Evolutionary conservation across 1,140 invertebrate species (phyloP), one percentile per base, ranked within the genome.

Genomic region (Anoplophora glabripennis): DNA sequence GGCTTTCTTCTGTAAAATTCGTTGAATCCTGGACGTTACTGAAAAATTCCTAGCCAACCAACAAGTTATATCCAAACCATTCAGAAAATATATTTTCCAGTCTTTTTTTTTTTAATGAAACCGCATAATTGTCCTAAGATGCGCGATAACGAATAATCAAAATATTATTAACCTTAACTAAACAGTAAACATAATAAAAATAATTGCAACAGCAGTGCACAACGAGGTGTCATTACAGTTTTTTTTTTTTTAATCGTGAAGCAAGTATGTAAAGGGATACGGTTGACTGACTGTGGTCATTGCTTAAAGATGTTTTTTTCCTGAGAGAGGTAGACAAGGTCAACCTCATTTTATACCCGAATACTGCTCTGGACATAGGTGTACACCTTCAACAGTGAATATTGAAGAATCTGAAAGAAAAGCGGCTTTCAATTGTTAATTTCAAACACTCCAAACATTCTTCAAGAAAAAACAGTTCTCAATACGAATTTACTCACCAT

Each of bases 301-400:
- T 57, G 55, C n/a, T 41, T 34, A 12, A 57, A 48, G 48, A 53
- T 17, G 15, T 53, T 64, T 53, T 28, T 47, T 70, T 70, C 67
- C 64, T 65, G 65, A 67, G 66, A 63, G 57, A 52, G 48, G 58
- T 48, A 57, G 60, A 46, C 62, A 63, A 34, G 48, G 55, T 58
- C 53, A 51, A 11, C 62, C 66, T 73, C 71, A 73, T 67, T 76
- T 76, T 40, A 75, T 69, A 44, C 66, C 67, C 33, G 68, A 66
- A 61, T 72, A 73, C 42, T 68, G 78, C 77, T 92, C 90, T 36
- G 86, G 83, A 72, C 87, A 83, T 67, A 92, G 76, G 73, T 84
- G 83, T 53, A 93, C 83, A 66, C 92, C 92, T 79, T 94, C 90
- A 74, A 96, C 90, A 69, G 87, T 92, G 80, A 93, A 94, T 81